These are phyloP conservation scores for Pempheris klunzingeri DNA, from an alignment of 2,797 vertebrate genomes.

Conservation along the genomic window DNA sequence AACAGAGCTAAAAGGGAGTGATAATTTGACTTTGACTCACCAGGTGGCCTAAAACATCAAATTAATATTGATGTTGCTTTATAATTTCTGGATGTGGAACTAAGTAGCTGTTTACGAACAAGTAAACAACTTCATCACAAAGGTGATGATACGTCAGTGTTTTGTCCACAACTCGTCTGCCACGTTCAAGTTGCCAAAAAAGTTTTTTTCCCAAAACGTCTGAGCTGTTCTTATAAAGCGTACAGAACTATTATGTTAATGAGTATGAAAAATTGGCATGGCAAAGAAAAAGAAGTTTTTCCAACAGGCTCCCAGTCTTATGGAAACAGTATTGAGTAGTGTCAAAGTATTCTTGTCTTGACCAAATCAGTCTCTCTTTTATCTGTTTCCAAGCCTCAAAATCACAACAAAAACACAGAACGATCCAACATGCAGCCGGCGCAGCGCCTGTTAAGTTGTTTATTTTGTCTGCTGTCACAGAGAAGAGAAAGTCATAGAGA, in stretches of 20 bases:
- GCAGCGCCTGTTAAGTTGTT: conserved; percentile 80
- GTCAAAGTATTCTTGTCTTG: conserved; percentile 67
- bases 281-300: conserved; percentile 35
- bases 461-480: conserved; percentile 85
- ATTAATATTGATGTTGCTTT: background rate
- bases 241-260: conserved; percentile 28
- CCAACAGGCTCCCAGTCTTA: conserved; percentile 26
- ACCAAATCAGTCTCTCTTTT: conserved; percentile 69
- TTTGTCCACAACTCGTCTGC: background rate
- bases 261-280: conserved; percentile 28
- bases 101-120: background rate
- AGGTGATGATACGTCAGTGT: background rate
- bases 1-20: background rate
- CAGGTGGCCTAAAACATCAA: background rate
- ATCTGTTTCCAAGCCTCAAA: conserved; percentile 75
- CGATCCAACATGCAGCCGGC: conserved; percentile 62
- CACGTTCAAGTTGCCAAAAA: background rate
- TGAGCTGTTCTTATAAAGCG: conserved; percentile 4
- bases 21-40: background rate
- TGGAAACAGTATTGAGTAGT: conserved; percentile 63
- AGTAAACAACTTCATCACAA: background rate
- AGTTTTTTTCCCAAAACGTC: conserved; percentile 4
- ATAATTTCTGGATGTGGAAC: background rate
- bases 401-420: conserved; percentile 79
- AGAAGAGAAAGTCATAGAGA: conserved; percentile 45